These are phyloP conservation scores for Phyllostomus hastatus DNA, from an alignment of 2,113 vertebrate species.

Conservation along the genomic window DNA sequence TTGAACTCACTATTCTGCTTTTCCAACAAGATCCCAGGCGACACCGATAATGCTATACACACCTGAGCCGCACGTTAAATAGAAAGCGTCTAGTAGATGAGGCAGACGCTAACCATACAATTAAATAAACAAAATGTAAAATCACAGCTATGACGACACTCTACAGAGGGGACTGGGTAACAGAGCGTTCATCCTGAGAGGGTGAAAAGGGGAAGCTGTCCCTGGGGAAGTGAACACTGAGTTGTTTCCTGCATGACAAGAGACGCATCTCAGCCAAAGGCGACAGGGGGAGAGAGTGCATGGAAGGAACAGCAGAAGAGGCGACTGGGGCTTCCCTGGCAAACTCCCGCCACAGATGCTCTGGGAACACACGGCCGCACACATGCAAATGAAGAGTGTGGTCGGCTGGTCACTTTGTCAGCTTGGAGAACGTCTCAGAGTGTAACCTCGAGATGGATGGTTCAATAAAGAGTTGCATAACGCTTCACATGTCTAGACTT, in stretches of 20 bases:
- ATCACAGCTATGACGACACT: not conserved
- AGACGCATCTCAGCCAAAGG: not conserved
- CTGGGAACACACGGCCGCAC: not conserved
- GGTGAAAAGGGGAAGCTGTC: not conserved
- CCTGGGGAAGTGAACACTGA: not conserved
- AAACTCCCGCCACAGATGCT: not conserved
- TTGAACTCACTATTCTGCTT: not conserved
- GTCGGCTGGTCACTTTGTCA: not conserved
- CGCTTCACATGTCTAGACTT: not conserved
- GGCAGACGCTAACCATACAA: not conserved
- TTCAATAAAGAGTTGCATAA: not conserved
- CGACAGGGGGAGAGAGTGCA: not conserved
- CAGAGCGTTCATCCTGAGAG: not conserved
- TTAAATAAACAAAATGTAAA: not conserved
- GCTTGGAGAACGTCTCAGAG: not conserved
- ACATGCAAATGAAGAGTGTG: not conserved
- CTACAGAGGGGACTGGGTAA: not conserved
- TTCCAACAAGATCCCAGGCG: not conserved
- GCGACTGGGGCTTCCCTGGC: not conserved
- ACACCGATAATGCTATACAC: not conserved
- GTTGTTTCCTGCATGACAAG: not conserved
- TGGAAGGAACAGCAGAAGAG: not conserved
- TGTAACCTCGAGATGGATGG: not conserved
- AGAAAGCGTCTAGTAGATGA: not conserved
- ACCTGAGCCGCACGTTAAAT: not conserved